Base-by-base conservation (phyloP, 2,888 invertebrate genomes). In the Podotricha telesiphe region DNA sequence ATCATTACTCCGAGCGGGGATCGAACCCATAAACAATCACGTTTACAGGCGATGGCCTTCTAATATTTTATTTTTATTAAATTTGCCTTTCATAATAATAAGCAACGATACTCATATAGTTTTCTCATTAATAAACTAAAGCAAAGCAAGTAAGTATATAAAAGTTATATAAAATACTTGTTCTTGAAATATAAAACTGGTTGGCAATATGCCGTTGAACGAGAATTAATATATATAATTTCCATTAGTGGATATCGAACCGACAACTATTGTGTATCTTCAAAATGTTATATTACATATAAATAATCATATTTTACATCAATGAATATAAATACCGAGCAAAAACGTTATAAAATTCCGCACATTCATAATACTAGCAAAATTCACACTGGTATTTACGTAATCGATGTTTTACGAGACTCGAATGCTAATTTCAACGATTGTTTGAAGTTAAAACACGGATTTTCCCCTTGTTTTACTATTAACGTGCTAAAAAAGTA, bases 381-480 rank as follows among this genome's bases (percentile, higher is more conserved):
- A 48, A 34, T 17, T 15, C n/a, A 62, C 7, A 34, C 58, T 61
- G 28, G 28, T 62, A 62, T 58, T 17, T 19, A 51, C 15, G 13
- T 61, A 67, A 40, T 61, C 15, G 34, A 61, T 42, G 20, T 47
- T 53, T 67, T 53, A 62, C 53, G 53, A 47, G 20, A 37, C 11
- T n/a, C n/a, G 11, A 61, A 67, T 62, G 51, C 67, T 51, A 67
- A 45, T 45, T 28, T 2, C 45, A 20, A 34, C 47, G 61, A 61
- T n/a, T 17, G 51, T 61, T 45, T 15, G 6, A 28, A 20, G 11
- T 53, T 50, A n/a, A 1, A 20, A 55, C 37, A 62, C 20, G 61
- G 53, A 45, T 67, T 67, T 67, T 62, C 67, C 67, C 34, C 15
- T 47, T 22, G 8, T 53, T 67, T 34, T n/a, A 10, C 22, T 15